Evolutionary conservation across 2,888 invertebrate species (phyloP), one percentile per base, ranked within the genome.

Genomic region (Hypomecis punctinalis): DNA sequence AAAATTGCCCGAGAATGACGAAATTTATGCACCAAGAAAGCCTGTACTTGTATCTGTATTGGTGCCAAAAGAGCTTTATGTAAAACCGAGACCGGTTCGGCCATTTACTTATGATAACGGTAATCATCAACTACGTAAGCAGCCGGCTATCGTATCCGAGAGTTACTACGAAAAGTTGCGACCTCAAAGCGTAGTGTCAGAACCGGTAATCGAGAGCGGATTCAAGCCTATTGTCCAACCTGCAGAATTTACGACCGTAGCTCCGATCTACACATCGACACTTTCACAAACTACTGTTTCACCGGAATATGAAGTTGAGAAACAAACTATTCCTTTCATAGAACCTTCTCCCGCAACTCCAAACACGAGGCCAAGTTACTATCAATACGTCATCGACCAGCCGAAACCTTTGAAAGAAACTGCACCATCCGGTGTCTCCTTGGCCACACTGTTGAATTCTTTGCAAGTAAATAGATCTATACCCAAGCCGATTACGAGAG

Each of bases 391-490:
- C 6, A 76, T 82, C 8, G 88, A 89, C 43, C 76, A 83, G 68
- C 79, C 85, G 33, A 78, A 78, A 58, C 80, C 84, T 23, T 68
- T 74, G 52, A 77, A 81, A 58, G 66, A 75, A 54, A 74, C 74
- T 45, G 66, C 79, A 56, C 68, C 83, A 7, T 85, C 85, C 63
- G 76, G 83, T 8, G 76, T 85, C 49, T 84, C 82, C 47, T 74
- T 92, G 65, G 85, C 85, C 23, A 93, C 95, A 69, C 94, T 97
- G 68, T 79, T 96, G 45, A 95, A 95, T 79, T 95, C 96, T 63
- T 89, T 97, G 37, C 96, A 96, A 83, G 90, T 96, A 13, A 95
- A 95, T 73, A 96, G 97, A 84, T 95, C 96, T 49, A 89, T 97
- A 72, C 97, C 97, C 0, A 95, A 96, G 72, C 95, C 95, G 7